Base-by-base conservation (phyloP, 2,888 invertebrate species). In the Xiphydria camelus region DNA sequence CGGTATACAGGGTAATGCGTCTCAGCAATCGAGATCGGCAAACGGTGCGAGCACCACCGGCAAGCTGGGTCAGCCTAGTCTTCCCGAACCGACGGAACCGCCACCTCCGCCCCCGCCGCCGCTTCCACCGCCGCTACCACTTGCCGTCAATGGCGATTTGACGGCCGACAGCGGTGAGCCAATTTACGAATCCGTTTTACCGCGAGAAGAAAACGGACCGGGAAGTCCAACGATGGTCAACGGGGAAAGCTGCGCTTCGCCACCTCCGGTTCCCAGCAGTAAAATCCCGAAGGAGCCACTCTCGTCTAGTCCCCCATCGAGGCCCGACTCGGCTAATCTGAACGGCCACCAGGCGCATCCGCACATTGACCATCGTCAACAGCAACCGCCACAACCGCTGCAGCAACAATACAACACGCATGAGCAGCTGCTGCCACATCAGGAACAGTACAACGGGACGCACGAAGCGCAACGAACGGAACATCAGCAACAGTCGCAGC, bases 181-280 rank as follows among this genome's bases (percentile, higher is more conserved):
- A 0, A 93, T 93, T 55, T 93, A 93, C 70, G 92, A 93, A 69
- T 85, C 91, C 0, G 89, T 92, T 4, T 80, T 89, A 53, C 89
- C 89, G 1, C 78, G 89, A 4, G 86, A 83, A 31, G 84, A 83
- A 22, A 75, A 60, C 33, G 64, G 62, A 15, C 60, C 64, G 0
- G 53, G 49, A 18, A 65, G 61, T 52, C 70, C 73, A 2, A 61
- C 67, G 9, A 38, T 67, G 31, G 36, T 55, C 1, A 64, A 70
- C 34, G 70, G 70, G 1, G 65, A 68, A 9, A 31, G 55, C 4
- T 64, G 68, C 33, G 58, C 51, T n/a, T 64, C 68, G 0, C 65
- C 70, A 4, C 67, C 66, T 1, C 69, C 68, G 1, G 62, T 65
- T 1, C 65, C 70, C 4, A 60, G 49, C 1, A 62, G 54, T 19